phyloP scores from a whole-genome alignment of 35 echinoderm and acorn worm genomes.

The Chiridota heheva region DNA sequence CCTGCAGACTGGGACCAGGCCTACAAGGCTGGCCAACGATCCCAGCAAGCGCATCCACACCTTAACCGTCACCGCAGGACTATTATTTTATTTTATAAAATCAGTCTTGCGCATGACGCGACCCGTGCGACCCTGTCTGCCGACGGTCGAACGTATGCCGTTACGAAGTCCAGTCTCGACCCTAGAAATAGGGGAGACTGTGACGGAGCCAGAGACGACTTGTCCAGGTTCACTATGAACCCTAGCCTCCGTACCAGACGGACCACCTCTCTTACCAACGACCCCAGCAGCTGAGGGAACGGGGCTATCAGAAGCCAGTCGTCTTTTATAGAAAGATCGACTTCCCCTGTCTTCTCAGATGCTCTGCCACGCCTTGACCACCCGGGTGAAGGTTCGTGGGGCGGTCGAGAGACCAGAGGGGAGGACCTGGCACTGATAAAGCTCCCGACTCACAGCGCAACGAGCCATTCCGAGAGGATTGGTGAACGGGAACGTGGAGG shows the following conservation, averaged over 20 bases:
- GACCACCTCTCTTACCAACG: too few relatives aligned
- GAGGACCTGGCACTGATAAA: not conserved
- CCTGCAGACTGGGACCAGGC: not conserved
- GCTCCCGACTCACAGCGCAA: too few relatives aligned
- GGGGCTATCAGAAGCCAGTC: constrained; percentile 3
- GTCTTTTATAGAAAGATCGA: constrained; percentile 3
- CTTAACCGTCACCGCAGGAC: too few relatives aligned
- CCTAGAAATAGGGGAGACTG: too few relatives aligned
- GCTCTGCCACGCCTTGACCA: not conserved
- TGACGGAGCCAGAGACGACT: not conserved
- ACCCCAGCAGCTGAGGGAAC: not conserved
- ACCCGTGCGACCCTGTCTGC: too few relatives aligned
- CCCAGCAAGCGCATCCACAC: too few relatives aligned
- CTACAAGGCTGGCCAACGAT: not conserved
- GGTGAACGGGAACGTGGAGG: not conserved
- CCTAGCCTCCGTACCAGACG: not conserved
- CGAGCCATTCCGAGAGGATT: too few relatives aligned
- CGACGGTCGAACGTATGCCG: too few relatives aligned
- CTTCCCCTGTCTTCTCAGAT: not conserved
- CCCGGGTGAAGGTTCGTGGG: not conserved
- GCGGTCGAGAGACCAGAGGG: constrained; percentile 6
- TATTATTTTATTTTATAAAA: too few relatives aligned
- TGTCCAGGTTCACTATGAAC: not conserved
- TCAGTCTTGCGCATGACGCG: too few relatives aligned
- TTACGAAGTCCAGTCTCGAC: too few relatives aligned